Evolutionary conservation across 2,888 invertebrate genomes (phyloP), one percentile per base, ranked within the genome.

Genomic region (Abscondita cerata): DNA sequence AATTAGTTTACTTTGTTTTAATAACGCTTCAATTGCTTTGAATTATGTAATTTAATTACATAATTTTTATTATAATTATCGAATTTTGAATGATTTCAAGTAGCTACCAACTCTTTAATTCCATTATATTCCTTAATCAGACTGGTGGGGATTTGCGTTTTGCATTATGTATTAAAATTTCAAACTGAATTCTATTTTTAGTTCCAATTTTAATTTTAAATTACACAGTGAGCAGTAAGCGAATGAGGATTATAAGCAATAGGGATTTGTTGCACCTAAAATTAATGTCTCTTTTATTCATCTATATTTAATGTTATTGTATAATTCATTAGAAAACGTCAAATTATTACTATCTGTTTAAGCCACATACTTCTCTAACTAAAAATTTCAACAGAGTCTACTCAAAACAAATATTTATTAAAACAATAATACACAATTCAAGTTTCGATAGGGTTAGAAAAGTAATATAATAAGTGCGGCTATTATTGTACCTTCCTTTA

Each of bases 191-290:
- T 40, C 40, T 53, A 53, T 53, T 53, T 53, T 53, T 53, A 38
- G 41, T 38, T 53, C 53, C 53, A 53, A 53, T 53, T 53, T 53
- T 53, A 53, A 53, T 53, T 53, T 53, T 53, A 53, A 53, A 53
- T 53, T 53, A 41, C 19, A 11, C 31, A 15, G 34, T 41, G 25
- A 20, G 53, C 53, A 40, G 25, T 19, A 25, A 20, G 53, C 40
- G 53, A 53, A 20, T 38, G 18, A 31, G 25, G 40, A 20, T 53
- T 53, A 53, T 41, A 53, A 53, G 53, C 53, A 53, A 53, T 48
- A 25, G 48, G 16, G 48, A 25, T 53, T 53, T 53, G 53, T 41
- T 41, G 53, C 41, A 53, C 41, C 53, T 31, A 53, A 44, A 44
- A 41, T 53, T 53, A 40, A 38, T 53, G 53, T 53, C 53, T 40